phyloP scores from a whole-genome alignment of 2,888 invertebrate genomes.

The Xylocampa areola region DNA sequence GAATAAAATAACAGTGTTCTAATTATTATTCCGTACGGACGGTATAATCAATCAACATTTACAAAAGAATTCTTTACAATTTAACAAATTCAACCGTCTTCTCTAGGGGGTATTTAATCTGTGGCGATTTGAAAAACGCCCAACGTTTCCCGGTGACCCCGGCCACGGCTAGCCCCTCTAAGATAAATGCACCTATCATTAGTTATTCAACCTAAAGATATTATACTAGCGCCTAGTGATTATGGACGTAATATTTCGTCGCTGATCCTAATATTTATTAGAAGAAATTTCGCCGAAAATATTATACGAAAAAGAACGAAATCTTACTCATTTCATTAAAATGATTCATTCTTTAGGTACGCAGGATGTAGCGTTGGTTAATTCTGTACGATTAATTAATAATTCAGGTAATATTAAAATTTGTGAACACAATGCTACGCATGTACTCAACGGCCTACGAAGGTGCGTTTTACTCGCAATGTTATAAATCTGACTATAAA shows the following conservation, averaged over 20 bases:
- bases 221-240: conserved; percentile 58
- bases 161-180: conserved; percentile 43
- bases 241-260: conserved; percentile 61
- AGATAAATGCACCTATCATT: conserved; percentile 62
- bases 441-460: not conserved
- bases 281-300: conserved; percentile 43
- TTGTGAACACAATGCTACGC: conserved; percentile 14
- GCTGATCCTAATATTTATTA: conserved; percentile 54
- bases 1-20: conserved; percentile 10
- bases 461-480: not conserved
- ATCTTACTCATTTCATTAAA: conserved; percentile 52
- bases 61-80: conserved; percentile 36
- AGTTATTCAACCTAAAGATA: conserved; percentile 59
- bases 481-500: not conserved
- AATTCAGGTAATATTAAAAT: conserved; percentile 29
- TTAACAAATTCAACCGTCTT: conserved; percentile 39
- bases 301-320: conserved; percentile 42
- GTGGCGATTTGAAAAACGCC: conserved; percentile 52
- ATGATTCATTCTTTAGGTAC: conserved; percentile 34
- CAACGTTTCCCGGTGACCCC: conserved; percentile 55
- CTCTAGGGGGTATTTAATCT: conserved; percentile 41
- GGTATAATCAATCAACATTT: conserved; percentile 34
- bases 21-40: conserved; percentile 19
- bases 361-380: conserved; percentile 41
- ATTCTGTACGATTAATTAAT: conserved; percentile 45